Conservation (phyloP, 2,113 vertebrate species). For the human (Homo sapiens) region DNA sequence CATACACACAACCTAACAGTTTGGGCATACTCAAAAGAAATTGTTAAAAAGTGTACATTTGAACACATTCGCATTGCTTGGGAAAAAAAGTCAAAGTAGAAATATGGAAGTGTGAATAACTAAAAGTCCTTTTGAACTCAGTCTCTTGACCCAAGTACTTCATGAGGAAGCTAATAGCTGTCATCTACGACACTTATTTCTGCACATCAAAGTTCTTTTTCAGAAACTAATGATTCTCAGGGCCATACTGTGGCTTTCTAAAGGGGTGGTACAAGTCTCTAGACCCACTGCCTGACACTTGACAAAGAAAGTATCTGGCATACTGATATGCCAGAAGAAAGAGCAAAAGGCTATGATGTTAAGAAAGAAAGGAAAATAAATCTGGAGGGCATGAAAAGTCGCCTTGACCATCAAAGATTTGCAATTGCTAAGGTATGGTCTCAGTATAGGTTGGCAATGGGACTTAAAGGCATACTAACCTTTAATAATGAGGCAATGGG, state of each 20-base stretch:
- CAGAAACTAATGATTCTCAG: not conserved
- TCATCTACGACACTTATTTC: not conserved
- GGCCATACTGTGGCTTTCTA: not conserved
- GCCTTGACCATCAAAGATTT: not conserved
- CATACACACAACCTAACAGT: not conserved
- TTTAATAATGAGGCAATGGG: not conserved
- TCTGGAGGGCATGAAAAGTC: not conserved
- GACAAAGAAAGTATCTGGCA: not conserved
- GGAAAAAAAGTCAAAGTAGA: not conserved
- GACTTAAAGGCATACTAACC: not conserved
- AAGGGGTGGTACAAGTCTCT: not conserved
- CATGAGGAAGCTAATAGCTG: not conserved
- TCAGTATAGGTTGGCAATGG: not conserved
- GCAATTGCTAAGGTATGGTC: not conserved
- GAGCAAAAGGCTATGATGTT: not conserved
- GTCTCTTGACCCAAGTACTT: not conserved
- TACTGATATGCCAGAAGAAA: not conserved
- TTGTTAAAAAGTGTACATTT: not conserved
- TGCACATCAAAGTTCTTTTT: not conserved
- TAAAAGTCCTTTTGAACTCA: not conserved
- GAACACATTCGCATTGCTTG: not conserved
- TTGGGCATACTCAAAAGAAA: not conserved
- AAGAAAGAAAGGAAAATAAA: conserved; percentile 6
- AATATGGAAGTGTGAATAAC: not conserved
- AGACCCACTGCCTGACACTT: not conserved